Percentiles rank a stretch among this genome's conserved stretches.
These are phyloP conservation scores for Notamacropus eugenii DNA, from an alignment of 2,797 vertebrate genomes.

Conservation along the genomic window DNA sequence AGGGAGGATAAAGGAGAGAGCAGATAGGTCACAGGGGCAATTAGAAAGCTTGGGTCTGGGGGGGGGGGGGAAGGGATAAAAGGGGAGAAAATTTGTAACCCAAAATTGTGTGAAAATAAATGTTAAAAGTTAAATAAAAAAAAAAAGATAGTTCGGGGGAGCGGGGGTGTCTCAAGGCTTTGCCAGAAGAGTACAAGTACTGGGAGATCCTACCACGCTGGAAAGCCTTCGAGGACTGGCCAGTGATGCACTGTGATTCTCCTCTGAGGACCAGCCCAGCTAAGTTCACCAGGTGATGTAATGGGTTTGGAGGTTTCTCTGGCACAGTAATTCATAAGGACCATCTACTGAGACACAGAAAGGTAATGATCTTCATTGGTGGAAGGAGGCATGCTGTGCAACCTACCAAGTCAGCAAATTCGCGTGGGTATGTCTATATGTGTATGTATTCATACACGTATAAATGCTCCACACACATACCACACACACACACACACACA, in stretches of 20 bases:
- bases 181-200: not conserved
- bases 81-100: too few species aligned
- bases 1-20: too few species aligned
- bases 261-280: not conserved
- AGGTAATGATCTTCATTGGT: not conserved
- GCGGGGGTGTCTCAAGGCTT: not conserved
- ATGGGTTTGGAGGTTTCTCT: not conserved
- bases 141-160: not conserved
- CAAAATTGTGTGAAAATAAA: too few species aligned
- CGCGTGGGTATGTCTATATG: fast-evolving
- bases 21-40: too few species aligned
- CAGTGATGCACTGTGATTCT: not conserved
- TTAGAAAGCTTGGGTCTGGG: too few species aligned
- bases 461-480: not conserved
- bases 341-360: not conserved
- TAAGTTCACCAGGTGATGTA: not conserved
- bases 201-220: not conserved
- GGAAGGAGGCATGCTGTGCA: not conserved
- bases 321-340: not conserved
- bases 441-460: not conserved
- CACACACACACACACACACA: too few species aligned
- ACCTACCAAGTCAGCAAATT: not conserved
- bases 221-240: not conserved
- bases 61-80: too few species aligned
- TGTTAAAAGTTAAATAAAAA: too few species aligned